A percentile compares a stretch with the other conserved stretches of the same genome.
Evolutionary conservation across 2,888 invertebrate genomes (phyloP).

Genomic region (Cheilosia urbana): DNA sequence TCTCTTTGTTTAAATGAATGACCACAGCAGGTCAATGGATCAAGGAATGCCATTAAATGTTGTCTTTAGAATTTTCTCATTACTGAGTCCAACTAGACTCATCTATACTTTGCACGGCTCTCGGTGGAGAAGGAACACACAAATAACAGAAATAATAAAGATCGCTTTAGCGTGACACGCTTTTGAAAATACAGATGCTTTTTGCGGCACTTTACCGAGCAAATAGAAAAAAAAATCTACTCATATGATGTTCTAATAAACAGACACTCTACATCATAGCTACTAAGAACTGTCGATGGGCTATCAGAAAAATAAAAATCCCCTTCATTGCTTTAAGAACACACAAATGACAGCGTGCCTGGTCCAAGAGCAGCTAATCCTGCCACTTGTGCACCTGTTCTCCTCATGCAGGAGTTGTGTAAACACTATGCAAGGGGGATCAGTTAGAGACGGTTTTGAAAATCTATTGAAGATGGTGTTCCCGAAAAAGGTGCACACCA

Average conservation of each 20-base stretch:
- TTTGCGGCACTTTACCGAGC: constrained; percentile 38
- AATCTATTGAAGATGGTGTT: constrained; percentile 53
- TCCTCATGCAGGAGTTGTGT: constrained; percentile 89
- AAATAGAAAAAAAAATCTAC: background rate
- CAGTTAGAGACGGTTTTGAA: constrained; percentile 12
- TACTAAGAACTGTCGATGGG: background rate
- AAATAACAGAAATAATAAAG: constrained; percentile 14
- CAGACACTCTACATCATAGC: constrained; percentile 1
- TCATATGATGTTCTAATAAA: constrained; percentile 6
- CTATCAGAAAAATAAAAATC: constrained; percentile 11
- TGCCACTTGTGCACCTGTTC: constrained; percentile 87
- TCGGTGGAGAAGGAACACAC: background rate
- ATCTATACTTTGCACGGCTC: constrained; percentile 32
- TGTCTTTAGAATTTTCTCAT: background rate
- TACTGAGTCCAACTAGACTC: background rate
- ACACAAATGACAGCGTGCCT: constrained; percentile 77
- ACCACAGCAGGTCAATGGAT: background rate
- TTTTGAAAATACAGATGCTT: constrained; percentile 18
- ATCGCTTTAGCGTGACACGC: background rate
- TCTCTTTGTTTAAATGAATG: background rate
- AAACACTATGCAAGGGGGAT: constrained; percentile 82
- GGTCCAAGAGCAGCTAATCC: constrained; percentile 77
- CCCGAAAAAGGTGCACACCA: constrained; percentile 73
- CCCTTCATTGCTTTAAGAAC: constrained; percentile 27
- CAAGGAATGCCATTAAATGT: constrained; percentile 21